Conservation (phyloP, 2,888 invertebrate species). For the Archips crataeganus region DNA sequence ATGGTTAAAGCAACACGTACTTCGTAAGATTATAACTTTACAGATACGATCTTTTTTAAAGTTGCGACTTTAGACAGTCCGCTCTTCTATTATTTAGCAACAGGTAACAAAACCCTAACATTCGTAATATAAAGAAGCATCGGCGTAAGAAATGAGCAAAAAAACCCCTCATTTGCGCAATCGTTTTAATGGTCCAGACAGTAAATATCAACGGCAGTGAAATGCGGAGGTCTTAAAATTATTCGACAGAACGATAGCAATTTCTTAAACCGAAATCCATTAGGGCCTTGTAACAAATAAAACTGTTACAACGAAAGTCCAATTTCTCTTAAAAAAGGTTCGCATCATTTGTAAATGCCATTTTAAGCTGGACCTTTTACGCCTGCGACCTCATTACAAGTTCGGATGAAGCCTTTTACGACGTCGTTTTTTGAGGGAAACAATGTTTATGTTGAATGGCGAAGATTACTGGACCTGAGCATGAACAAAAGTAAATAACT, state of each 20-base stretch:
- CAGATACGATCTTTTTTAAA: too few species aligned
- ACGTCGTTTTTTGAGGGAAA: conserved; percentile 26
- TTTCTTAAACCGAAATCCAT: conserved; percentile 36
- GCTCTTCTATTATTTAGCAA: too few species aligned
- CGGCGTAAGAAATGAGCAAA: not conserved
- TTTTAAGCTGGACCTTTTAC: conserved; percentile 40
- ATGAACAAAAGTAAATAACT: not conserved
- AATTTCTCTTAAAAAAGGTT: conserved; percentile 40
- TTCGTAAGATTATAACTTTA: too few species aligned
- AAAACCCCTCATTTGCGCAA: not conserved
- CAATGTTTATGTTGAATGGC: conserved; percentile 23
- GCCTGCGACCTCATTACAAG: conserved; percentile 36
- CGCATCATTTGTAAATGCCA: conserved; percentile 39
- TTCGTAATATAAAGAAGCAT: too few species aligned
- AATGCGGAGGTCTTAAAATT: conserved; percentile 8
- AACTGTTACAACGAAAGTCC: conserved; percentile 31
- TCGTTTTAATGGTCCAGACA: not conserved
- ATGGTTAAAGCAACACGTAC: too few species aligned
- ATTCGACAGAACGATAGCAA: conserved; percentile 21
- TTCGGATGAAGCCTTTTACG: conserved; percentile 35
- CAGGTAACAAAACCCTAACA: too few species aligned
- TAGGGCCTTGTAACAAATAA: conserved; percentile 31
- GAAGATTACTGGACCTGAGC: not conserved
- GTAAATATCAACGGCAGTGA: conserved; percentile 1
- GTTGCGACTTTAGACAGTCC: too few species aligned